These are phyloP conservation scores for Polydrusus pterygomalis DNA, from an alignment of 2,888 invertebrate genomes.

Conservation along the genomic window DNA sequence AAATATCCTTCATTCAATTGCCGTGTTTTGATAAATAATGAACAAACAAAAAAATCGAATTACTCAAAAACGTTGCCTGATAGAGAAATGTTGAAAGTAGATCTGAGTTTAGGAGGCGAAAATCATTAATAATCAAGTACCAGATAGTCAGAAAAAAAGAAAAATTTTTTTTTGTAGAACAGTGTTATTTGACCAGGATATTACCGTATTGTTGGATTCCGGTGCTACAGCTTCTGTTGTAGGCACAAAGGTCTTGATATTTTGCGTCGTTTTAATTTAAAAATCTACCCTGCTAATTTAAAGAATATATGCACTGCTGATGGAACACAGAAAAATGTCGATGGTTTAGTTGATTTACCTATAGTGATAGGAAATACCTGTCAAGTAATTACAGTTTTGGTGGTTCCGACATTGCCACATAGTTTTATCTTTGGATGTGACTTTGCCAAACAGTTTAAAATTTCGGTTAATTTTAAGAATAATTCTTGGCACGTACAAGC, in stretches of 20 bases:
- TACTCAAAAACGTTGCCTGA: too few species aligned
- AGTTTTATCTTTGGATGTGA: constrained; percentile 26
- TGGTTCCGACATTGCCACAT: constrained; percentile 19
- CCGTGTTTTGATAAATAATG: too few species aligned
- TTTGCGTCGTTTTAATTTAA: background rate
- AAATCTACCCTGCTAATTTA: too few species aligned
- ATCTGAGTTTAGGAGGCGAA: too few species aligned
- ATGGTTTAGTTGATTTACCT: constrained; percentile 19
- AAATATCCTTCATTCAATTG: too few species aligned
- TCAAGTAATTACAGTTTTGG: constrained; percentile 10
- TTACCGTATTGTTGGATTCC: constrained; percentile 1
- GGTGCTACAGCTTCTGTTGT: background rate
- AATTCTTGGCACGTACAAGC: constrained; percentile 21
- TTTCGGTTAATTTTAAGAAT: constrained; percentile 6
- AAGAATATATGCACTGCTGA: constrained; percentile 10
- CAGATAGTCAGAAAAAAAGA: too few species aligned
- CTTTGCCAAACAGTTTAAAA: background rate
- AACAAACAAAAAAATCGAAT: too few species aligned
- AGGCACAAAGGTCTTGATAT: background rate
- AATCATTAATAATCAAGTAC: too few species aligned
- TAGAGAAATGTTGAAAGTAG: too few species aligned
- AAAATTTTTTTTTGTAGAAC: too few species aligned
- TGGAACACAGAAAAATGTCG: constrained; percentile 2
- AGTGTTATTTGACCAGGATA: constrained; percentile 5
- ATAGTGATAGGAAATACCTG: background rate